Conservation (phyloP, 2,113 vertebrate genomes). For the Dasypus novemcinctus region DNA sequence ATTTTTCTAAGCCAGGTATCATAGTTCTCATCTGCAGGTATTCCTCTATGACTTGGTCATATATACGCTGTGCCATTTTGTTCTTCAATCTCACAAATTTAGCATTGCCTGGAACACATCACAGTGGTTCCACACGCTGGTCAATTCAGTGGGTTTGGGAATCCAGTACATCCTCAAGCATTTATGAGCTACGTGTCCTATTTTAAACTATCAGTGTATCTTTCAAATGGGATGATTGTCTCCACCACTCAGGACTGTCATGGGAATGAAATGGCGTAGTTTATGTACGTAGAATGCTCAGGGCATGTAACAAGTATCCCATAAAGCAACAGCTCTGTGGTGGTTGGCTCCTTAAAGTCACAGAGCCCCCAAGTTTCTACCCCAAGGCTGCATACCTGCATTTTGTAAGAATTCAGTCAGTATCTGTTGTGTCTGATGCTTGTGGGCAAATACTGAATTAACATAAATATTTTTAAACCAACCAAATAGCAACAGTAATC, state of each 20-base stretch:
- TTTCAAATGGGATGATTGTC: neutral
- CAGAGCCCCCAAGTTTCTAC: neutral
- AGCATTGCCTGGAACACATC: neutral
- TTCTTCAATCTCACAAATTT: neutral
- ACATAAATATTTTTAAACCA: neutral
- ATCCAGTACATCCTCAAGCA: neutral
- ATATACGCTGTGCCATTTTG: neutral
- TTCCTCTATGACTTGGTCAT: neutral
- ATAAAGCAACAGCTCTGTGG: fast-evolving
- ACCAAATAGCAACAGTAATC: neutral
- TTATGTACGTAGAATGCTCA: neutral
- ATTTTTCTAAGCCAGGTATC: neutral
- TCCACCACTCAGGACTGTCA: neutral
- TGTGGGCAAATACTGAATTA: neutral
- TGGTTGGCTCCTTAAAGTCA: neutral
- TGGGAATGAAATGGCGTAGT: no score
- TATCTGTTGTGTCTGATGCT: neutral
- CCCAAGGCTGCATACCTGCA: neutral
- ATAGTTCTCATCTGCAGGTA: neutral
- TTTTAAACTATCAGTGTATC: no score
- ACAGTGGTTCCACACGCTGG: fast-evolving
- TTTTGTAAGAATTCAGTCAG: neutral
- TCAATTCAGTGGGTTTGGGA: fast-evolving
- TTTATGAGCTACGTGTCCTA: neutral
- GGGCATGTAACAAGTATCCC: neutral